Conservation (phyloP, 2,113 vertebrate species). For the Alaudala cheleensis region DNA sequence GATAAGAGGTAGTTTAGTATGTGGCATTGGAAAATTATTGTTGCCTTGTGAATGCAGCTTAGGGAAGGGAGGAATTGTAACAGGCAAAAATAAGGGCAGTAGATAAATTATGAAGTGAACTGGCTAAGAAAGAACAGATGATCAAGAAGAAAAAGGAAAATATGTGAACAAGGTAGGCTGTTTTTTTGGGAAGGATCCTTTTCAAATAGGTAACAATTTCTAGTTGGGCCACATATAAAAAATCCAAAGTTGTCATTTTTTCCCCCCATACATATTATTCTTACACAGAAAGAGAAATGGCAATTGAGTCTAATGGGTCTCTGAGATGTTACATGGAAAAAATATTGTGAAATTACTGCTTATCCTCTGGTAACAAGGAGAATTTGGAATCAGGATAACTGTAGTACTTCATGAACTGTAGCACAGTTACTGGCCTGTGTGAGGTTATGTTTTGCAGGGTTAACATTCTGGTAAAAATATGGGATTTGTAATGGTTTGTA, state of each 20-base stretch:
- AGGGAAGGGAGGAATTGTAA: not conserved
- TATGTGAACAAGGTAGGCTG: not conserved
- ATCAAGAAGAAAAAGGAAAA: not conserved
- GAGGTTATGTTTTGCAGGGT: not conserved
- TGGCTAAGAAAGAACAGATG: not conserved
- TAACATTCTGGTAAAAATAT: not conserved
- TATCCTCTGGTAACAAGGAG: conserved; percentile 11
- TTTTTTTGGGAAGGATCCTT: not conserved
- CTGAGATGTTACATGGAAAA: not conserved
- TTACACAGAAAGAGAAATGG: conserved; percentile 5
- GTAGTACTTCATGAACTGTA: not conserved
- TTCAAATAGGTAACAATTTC: not conserved
- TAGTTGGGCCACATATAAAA: not conserved
- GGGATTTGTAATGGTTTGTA: not conserved
- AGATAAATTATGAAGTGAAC: not conserved
- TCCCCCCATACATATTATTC: not conserved
- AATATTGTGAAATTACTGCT: not conserved
- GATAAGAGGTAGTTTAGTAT: not conserved
- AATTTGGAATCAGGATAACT: not conserved
- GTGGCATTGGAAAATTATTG: not conserved
- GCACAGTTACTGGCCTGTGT: not conserved
- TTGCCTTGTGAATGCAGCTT: not conserved
- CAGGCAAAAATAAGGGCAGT: not conserved
- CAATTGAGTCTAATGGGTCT: not conserved
- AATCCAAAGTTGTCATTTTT: not conserved